Base-by-base conservation (phyloP, 64 coral and sea anemone species). In the Stichodactyla mertensii region DNA sequence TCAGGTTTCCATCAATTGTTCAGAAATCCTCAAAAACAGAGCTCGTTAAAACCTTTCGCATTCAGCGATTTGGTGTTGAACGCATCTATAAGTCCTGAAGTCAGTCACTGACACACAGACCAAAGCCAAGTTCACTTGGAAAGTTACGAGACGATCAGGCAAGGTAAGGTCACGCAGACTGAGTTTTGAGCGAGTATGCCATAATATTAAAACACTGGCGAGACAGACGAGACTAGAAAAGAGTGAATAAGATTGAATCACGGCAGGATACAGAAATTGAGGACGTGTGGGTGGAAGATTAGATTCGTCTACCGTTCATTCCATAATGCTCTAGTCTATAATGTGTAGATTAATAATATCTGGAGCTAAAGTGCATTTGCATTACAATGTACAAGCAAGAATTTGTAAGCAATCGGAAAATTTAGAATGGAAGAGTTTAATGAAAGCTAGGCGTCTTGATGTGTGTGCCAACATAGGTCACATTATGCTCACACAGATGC, bases 1-100 rank as follows among this genome's bases (percentile, higher is more conserved):
- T 74, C 69, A 74, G 69, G 24, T 74, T 74, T 28, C 69, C n/a
- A 31, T 74, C 69, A 31, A 74, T 74, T 74, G 69, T 74, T 74
- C 69, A 27, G 69, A 74, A 31, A 36, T 74, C 69, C 69, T 12
- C 69, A 74, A 74, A 74, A 74, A 74, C 23, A 10, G 22, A 27
- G 69, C 27, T 27, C 0, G 69, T 74, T 31, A 19, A 13, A 28
- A 23, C 4, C 24, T 74, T 74, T 74, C 26, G 24, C 69, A 74
- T 74, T 74, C 24, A 74, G 69, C 12, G 22, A 26, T 74, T 71
- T 71, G 69, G 69, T 14, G 69, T 74, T 74, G 69, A 23, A 74
- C 8, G 27, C 4, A 74, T 74, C 26, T 27, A 45, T 45, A 4
- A 36, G 24, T 27, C 10, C 22, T 74, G 24, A 10, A 27, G 69